phyloP scores from a whole-genome alignment of 2,113 vertebrate species.

The Butastur rufipennis region DNA sequence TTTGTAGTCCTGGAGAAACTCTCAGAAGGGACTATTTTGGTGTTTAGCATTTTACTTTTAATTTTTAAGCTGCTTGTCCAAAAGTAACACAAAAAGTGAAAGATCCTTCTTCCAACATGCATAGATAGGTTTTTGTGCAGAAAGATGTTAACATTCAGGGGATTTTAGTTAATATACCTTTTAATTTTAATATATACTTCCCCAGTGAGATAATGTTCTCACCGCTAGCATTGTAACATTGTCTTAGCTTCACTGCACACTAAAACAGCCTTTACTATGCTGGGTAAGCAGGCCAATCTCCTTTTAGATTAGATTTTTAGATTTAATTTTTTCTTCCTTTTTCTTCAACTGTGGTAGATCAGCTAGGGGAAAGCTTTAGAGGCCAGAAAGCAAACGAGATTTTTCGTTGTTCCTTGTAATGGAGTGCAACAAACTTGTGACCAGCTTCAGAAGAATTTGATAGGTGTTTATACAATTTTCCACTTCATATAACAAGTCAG shows the following conservation, averaged over 20 bases:
- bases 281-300: constrained; percentile 31
- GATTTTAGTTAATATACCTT: neutral
- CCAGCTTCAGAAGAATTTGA: neutral
- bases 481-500: neutral
- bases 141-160: neutral
- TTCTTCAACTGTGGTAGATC: neutral
- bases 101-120: neutral
- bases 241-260: constrained; percentile 40
- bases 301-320: constrained; percentile 48
- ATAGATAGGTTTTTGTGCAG: neutral
- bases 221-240: neutral
- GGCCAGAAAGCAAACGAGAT: neutral
- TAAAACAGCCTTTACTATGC: constrained; percentile 31
- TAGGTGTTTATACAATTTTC: constrained; percentile 19
- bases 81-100: neutral
- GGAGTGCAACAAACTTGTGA: constrained; percentile 24
- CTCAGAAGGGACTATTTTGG: neutral
- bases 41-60: neutral
- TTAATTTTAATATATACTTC: neutral
- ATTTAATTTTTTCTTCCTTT: constrained; percentile 3
- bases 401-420: constrained; percentile 48
- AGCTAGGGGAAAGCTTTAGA: neutral
- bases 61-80: neutral
- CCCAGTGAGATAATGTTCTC: neutral
- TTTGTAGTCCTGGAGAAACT: neutral